phyloP scores from a whole-genome alignment of 1,140 invertebrate genomes.

The Lepidostoma basale region DNA sequence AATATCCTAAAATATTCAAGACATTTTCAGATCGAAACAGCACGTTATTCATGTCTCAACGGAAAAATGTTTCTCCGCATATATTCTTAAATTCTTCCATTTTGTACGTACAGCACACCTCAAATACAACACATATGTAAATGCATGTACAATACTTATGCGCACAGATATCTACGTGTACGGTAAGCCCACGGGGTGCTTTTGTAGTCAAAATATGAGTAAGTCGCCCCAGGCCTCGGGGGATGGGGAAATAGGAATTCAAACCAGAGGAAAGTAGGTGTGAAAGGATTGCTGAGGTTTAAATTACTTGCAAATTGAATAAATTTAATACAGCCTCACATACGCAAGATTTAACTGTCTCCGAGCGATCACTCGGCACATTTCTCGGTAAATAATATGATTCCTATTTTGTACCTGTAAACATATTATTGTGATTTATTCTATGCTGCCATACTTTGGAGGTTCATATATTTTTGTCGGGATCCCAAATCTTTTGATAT shows the following conservation, averaged over 20 bases:
- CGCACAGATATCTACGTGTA: not conserved
- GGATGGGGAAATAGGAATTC: not conserved
- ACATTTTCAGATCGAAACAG: not conserved
- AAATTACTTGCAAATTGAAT: slow-evolving; percentile 34
- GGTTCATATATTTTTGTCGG: no score
- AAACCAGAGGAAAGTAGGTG: slow-evolving; percentile 4
- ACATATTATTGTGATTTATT: no score
- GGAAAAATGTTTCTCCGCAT: not conserved
- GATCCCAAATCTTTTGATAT: no score
- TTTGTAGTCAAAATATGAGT: slow-evolving; percentile 3
- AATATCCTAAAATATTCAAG: no score
- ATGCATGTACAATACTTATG: no score
- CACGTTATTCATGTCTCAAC: not conserved
- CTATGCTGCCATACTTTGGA: no score
- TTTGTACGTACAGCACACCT: not conserved
- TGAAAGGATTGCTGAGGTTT: slow-evolving; percentile 10
- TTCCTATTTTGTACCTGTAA: no score
- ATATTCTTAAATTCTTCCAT: slow-evolving; percentile 1
- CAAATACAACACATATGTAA: not conserved
- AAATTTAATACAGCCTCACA: slow-evolving; percentile 25
- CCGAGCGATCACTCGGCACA: not conserved
- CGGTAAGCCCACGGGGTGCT: not conserved
- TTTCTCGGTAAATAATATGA: not conserved
- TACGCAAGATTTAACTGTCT: not conserved
- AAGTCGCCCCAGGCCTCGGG: not conserved